These are phyloP conservation scores for Diachasmimorpha longicaudata DNA, from an alignment of 1,140 invertebrate genomes.

Conservation along the genomic window DNA sequence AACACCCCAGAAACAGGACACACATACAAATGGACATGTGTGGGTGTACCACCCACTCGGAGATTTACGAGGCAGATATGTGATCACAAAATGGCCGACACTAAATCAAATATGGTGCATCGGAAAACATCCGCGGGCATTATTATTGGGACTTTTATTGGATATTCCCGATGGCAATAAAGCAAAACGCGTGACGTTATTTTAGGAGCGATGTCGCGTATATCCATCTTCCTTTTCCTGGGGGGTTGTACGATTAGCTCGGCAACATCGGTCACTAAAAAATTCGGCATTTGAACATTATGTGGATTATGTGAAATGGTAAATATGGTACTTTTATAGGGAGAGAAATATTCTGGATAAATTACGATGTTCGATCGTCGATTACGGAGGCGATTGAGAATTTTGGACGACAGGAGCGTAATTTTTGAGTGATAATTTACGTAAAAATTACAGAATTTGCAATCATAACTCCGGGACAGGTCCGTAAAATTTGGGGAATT, in stretches of 20 bases:
- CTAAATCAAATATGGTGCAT: conserved; percentile 65
- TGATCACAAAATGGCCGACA: conserved; percentile 65
- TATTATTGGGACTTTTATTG: conserved; percentile 66
- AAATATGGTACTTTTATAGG: no score
- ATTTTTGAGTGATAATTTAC: no score
- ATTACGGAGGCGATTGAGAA: no score
- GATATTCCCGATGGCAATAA: conserved; percentile 52
- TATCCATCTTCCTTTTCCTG: conserved; percentile 23
- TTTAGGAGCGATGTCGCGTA: conserved; percentile 40
- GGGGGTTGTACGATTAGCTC: not conserved
- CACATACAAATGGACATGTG: not conserved
- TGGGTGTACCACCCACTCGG: conserved; percentile 24
- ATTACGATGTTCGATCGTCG: no score
- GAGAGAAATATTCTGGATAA: not conserved
- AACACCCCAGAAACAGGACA: not conserved
- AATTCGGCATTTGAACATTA: not conserved
- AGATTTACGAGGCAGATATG: conserved; percentile 66
- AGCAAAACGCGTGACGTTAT: conserved; percentile 54
- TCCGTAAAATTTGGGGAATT: no score
- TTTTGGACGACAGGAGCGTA: no score
- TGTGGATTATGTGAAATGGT: not conserved
- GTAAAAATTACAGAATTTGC: no score
- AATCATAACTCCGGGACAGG: no score
- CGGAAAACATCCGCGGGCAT: conserved; percentile 63
- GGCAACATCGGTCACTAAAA: not conserved